Conservation (phyloP, 2,888 invertebrate genomes). For the Drosophila tanythrix region DNA sequence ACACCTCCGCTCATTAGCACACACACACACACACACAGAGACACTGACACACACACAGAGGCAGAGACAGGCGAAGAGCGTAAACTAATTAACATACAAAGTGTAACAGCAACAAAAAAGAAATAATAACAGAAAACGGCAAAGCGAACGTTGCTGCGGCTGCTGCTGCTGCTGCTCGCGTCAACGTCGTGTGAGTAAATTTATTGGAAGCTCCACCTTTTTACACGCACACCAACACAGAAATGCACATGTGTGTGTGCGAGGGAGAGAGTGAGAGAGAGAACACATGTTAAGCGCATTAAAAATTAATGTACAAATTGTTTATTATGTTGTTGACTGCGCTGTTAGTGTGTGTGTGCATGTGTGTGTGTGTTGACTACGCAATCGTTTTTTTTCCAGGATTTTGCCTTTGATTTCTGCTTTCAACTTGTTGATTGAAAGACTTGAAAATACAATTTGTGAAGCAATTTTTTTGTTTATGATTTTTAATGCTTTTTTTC, state of each 20-base stretch:
- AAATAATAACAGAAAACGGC: slow-evolving; percentile 37
- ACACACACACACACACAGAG: slow-evolving; percentile 33
- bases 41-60: slow-evolving; percentile 25
- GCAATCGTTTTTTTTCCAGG: slow-evolving; percentile 44
- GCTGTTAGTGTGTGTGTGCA: slow-evolving; percentile 37
- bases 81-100: slow-evolving; percentile 77
- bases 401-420: slow-evolving; percentile 34
- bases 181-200: slow-evolving; percentile 64
- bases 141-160: slow-evolving; percentile 29
- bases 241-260: slow-evolving; percentile 29
- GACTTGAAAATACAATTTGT: slow-evolving; percentile 38
- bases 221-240: slow-evolving; percentile 58
- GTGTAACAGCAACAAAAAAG: slow-evolving; percentile 52
- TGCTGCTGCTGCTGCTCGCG: slow-evolving; percentile 34
- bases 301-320: slow-evolving; percentile 80
- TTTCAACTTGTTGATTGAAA: slow-evolving; percentile 73
- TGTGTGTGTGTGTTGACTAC: slow-evolving; percentile 50
- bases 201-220: slow-evolving; percentile 77
- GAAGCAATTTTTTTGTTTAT: slow-evolving; percentile 50
- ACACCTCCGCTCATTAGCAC: slow-evolving; percentile 74
- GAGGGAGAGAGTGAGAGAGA: slow-evolving; percentile 19
- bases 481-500: slow-evolving; percentile 40
- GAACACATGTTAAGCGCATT: slow-evolving; percentile 79
- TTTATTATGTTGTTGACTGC: slow-evolving; percentile 74
- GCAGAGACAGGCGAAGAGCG: slow-evolving; percentile 44